Evolutionary conservation across 2,113 vertebrate species (phyloP), one percentile per base, ranked within the genome.

Genomic region (western clawed frog (Xenopus tropicalis)): DNA sequence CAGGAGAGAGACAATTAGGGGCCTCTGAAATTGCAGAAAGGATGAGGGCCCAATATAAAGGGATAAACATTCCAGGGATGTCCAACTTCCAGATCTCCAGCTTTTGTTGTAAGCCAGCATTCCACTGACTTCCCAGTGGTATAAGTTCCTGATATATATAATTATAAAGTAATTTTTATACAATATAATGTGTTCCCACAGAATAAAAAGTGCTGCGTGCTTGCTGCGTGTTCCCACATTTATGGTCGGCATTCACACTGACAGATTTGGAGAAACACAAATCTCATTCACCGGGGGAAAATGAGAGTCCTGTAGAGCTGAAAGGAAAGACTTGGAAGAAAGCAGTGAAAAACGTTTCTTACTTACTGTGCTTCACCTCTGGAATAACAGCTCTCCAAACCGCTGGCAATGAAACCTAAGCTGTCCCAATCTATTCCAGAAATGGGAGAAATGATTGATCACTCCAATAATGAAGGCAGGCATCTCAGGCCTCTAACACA

Each of bases 351-450:
- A 58, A 66, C 43, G 82, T 79, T 77, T 77, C 80, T 83, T 71
- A 80, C 78, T 25, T 66, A 13, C 72, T 61, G 9, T 21, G 17
- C 22, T 69, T 57, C 59, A 19, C 42, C 69, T 57, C 66, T 44
- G 72, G 81, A 85, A 78, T 56, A 72, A 61, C 81, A 78, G 59
- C 72, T 72, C 61, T 83, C 77, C 71, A 71, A 77, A 85, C 77
- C 79, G 77, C 46, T 43, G 79, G 77, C 83, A 83, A 83, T 54
- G 51, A 83, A 72, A 79, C 74, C 46, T 61, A 77, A 61, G 23
- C 24, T 80, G 24, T 44, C 80, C 71, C 71, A 78, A 65, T 17
- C 13, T 78, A 69, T 76, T 84, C 76, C 66, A 51, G 58, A 83
- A 21, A 64, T 61, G 63, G 80, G 11, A 76, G 65, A 73, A 77